A percentile compares a stretch with the other conserved stretches of the same genome.
These are phyloP conservation scores for Drosophila sechellia DNA, from an alignment of 1,140 invertebrate genomes.

Conservation along the genomic window DNA sequence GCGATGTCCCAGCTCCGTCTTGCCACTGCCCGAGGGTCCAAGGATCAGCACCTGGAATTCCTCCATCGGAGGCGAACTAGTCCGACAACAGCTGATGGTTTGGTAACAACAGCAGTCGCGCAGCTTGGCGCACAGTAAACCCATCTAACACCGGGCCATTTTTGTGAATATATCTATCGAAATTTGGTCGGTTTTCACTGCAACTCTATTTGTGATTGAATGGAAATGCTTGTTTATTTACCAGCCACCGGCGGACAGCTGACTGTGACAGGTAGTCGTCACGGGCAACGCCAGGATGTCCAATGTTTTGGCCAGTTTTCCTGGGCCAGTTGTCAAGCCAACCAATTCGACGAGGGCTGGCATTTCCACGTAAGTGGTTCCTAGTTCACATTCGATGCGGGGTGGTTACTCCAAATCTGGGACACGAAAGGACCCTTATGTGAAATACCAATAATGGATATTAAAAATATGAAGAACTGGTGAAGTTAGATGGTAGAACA, in stretches of 20 bases:
- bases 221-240: slow-evolving; percentile 54
- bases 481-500: no score
- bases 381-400: neutral
- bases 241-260: slow-evolving; percentile 45
- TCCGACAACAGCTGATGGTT: slow-evolving; percentile 26
- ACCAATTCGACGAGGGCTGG: slow-evolving; percentile 18
- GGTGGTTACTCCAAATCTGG: neutral
- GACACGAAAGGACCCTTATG: no score
- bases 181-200: neutral
- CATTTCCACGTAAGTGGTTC: slow-evolving; percentile 8
- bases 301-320: slow-evolving; percentile 35
- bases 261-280: slow-evolving; percentile 40
- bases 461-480: no score
- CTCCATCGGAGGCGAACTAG: neutral
- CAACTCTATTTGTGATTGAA: neutral
- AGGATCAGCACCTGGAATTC: slow-evolving; percentile 70
- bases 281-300: slow-evolving; percentile 14
- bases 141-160: slow-evolving; percentile 46
- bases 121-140: slow-evolving; percentile 56
- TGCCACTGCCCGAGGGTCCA: slow-evolving; percentile 64
- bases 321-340: slow-evolving; percentile 23
- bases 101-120: slow-evolving; percentile 16
- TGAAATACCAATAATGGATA: no score
- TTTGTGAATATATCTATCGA: neutral
- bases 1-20: slow-evolving; percentile 68